Conservation (phyloP, 2,888 invertebrate species). For the Priapulus caudatus region DNA sequence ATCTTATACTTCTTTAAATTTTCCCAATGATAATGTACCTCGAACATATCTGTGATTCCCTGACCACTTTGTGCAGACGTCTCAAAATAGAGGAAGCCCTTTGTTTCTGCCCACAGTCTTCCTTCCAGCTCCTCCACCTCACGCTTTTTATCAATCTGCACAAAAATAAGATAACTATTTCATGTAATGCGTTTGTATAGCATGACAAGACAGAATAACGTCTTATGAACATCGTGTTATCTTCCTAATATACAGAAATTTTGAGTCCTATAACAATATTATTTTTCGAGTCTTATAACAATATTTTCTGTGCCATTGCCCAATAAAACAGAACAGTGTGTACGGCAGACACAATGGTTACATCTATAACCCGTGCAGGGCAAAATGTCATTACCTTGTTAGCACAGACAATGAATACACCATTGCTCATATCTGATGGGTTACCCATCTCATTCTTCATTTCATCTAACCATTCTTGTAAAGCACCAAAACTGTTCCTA, state of each 20-base stretch:
- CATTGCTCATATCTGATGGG: slow-evolving; percentile 31
- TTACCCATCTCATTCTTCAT: slow-evolving; percentile 35
- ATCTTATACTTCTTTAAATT: no score
- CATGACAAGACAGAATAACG: no score
- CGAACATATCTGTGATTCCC: slow-evolving; percentile 37
- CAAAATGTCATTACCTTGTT: slow-evolving; percentile 40
- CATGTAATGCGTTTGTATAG: not conserved
- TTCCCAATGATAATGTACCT: slow-evolving; percentile 28
- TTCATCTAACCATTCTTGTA: slow-evolving; percentile 39
- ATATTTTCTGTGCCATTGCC: no score
- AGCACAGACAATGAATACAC: slow-evolving; percentile 37
- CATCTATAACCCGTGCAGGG: no score
- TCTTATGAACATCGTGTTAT: no score
- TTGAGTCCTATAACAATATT: no score
- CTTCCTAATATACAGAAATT: no score
- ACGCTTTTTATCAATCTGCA: slow-evolving; percentile 32
- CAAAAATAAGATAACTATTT: slow-evolving; percentile 5
- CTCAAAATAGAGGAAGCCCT: slow-evolving; percentile 38
- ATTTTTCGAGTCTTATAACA: no score
- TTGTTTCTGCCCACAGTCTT: slow-evolving; percentile 35
- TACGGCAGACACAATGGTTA: no score
- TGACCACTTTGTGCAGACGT: slow-evolving; percentile 38
- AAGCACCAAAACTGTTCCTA: slow-evolving; percentile 35
- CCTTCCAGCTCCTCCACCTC: slow-evolving; percentile 36
- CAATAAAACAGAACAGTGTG: no score